Base-by-base conservation (phyloP, 2,113 vertebrate species). In the Hyla sarda region DNA sequence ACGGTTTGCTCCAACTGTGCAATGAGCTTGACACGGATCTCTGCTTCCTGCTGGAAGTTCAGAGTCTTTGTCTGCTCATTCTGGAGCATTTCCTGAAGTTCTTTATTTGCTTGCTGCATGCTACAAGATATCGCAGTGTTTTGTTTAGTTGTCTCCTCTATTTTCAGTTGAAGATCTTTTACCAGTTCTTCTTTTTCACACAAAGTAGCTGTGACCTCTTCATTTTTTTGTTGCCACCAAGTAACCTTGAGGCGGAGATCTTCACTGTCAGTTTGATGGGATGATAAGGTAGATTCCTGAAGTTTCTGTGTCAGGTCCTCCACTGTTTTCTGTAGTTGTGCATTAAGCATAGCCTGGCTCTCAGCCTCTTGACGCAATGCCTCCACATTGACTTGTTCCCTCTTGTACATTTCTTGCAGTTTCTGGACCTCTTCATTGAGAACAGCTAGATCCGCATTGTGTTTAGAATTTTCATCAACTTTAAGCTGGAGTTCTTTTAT, bases 401-500 rank as follows among this genome's bases (percentile, higher is more conserved):
- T 75, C 52, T 90, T 89, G 50, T 71, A 92, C 47, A 87, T 93
- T 86, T 92, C 88, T 82, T 91, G 92, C 58, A 96, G 82, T 21
- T 45, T 86, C 67, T 92, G 87, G 79, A 95, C 85, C 82, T 96
- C 93, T 54, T 92, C 91, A 86, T 94, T 92, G 1, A 96, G 87
- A 90, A 92, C 90, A 74, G 90, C 87, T 21, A 92, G 86, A 83
- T 89, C 76, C 54, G 92, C 90, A 45, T 92, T 94, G 88, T 96
- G 92, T 82, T 92, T 89, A n/a, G 88, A 89, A 86, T 96, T 88
- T 78, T 19, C 87, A 87, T 34, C 2, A 0, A 95, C 54, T 17
- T 90, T 92, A 34, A 94, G 88, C 86, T 96, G 91, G 23, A 97
- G 88, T 79, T 96, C 95, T 90, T 94, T 89, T 34, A 92, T 30